phyloP scores from a whole-genome alignment of 2,797 vertebrate species.

The Alauda arvensis region DNA sequence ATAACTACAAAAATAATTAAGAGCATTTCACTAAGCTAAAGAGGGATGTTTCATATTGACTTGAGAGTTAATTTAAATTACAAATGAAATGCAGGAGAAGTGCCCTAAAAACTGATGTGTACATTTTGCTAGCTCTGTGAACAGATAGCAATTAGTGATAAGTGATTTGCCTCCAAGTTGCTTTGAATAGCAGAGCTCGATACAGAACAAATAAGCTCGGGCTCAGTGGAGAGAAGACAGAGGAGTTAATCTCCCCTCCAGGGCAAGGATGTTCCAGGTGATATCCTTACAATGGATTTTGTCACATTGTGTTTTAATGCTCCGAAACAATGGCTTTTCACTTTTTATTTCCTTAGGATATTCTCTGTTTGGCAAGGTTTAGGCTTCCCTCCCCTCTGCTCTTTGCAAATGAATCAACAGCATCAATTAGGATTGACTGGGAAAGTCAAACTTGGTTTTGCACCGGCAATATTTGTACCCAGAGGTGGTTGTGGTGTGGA shows the following conservation, averaged over 20 bases:
- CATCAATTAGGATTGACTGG: background rate
- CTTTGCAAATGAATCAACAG: background rate
- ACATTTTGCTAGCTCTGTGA: background rate
- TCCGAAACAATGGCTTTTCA: background rate
- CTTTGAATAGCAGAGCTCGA: slow-evolving; percentile 16
- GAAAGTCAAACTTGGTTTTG: background rate
- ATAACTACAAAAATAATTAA: slow-evolving; percentile 24
- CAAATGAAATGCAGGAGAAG: slow-evolving; percentile 20
- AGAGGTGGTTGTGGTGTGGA: background rate
- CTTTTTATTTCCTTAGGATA: background rate
- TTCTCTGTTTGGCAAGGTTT: background rate
- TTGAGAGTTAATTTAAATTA: slow-evolving; percentile 42
- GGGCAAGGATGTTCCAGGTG: slow-evolving; percentile 31
- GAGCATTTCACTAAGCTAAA: background rate
- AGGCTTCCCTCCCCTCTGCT: background rate
- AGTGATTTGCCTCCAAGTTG: slow-evolving; percentile 28
- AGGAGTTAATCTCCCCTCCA: slow-evolving; percentile 15
- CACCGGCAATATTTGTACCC: rapidly evolving
- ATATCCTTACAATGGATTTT: slow-evolving; percentile 32
- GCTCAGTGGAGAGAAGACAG: background rate
- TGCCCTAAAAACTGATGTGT: slow-evolving; percentile 13
- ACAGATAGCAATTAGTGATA: slow-evolving; percentile 37
- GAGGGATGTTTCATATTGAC: slow-evolving; percentile 8
- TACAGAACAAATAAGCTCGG: background rate
- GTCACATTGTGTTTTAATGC: background rate